These are phyloP conservation scores for Odontesthes bonariensis DNA, from an alignment of 2,113 vertebrate species.

Conservation along the genomic window DNA sequence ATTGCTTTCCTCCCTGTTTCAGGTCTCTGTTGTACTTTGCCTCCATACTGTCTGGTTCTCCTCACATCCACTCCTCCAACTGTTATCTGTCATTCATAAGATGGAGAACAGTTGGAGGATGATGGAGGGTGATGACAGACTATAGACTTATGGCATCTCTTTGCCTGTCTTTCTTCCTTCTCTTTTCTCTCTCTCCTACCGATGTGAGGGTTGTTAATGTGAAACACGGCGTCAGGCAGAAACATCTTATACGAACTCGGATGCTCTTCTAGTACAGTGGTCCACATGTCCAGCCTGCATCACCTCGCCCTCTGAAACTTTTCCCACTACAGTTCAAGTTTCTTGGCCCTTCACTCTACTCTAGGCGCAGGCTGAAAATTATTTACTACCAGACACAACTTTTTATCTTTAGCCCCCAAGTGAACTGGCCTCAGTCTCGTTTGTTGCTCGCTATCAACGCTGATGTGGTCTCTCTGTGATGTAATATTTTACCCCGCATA, in stretches of 20 bases:
- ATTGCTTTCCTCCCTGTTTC: slow-evolving; percentile 64
- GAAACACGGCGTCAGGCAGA: slow-evolving; percentile 32
- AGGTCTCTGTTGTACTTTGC: slow-evolving; percentile 49
- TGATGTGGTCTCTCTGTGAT: slow-evolving; percentile 67
- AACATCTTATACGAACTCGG: slow-evolving; percentile 36
- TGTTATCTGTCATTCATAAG: slow-evolving; percentile 67
- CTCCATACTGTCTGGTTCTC: slow-evolving; percentile 71
- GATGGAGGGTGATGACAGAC: slow-evolving; percentile 55
- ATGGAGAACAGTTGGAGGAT: background rate
- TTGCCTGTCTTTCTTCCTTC: slow-evolving; percentile 1
- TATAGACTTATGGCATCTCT: slow-evolving; percentile 48
- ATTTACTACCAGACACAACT: slow-evolving; percentile 58
- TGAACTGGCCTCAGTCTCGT: slow-evolving; percentile 25
- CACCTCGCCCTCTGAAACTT: slow-evolving; percentile 29
- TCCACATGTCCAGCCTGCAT: slow-evolving; percentile 28
- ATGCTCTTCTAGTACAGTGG: slow-evolving; percentile 26
- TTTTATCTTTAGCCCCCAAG: slow-evolving; percentile 25
- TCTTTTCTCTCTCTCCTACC: slow-evolving; percentile 27
- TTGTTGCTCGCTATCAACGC: slow-evolving; percentile 44
- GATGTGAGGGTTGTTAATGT: slow-evolving; percentile 33
- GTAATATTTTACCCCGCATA: slow-evolving; percentile 62
- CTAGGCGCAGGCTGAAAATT: slow-evolving; percentile 17
- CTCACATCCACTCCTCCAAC: slow-evolving; percentile 65
- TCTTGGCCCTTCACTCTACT: slow-evolving; percentile 19
- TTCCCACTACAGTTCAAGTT: slow-evolving; percentile 17